Conservation (phyloP, 2,888 invertebrate species). For the Nomada fabriciana region DNA sequence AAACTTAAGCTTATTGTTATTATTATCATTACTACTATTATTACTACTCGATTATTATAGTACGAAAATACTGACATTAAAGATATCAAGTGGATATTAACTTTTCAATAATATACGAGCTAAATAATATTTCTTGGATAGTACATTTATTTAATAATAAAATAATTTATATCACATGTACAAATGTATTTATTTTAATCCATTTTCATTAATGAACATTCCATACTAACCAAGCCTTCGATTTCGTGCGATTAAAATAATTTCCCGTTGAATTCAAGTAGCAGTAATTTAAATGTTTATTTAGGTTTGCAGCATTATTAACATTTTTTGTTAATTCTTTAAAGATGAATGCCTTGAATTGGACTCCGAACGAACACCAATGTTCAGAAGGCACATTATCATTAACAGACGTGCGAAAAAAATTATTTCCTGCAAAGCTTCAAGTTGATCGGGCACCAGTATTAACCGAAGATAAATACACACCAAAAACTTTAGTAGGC, state of each 20-base stretch:
- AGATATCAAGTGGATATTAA: slow-evolving; percentile 45
- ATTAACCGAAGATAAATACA: slow-evolving; percentile 62
- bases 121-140: slow-evolving; percentile 43
- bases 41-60: slow-evolving; percentile 32
- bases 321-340: slow-evolving; percentile 9
- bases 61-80: slow-evolving; percentile 60
- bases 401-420: slow-evolving; percentile 47
- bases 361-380: slow-evolving; percentile 15
- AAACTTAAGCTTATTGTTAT: slow-evolving; percentile 43
- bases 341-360: slow-evolving; percentile 51
- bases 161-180: slow-evolving; percentile 53
- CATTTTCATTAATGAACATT: no score
- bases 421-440: slow-evolving; percentile 47
- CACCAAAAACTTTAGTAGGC: slow-evolving; percentile 69
- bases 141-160: slow-evolving; percentile 56
- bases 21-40: slow-evolving; percentile 51
- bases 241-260: neutral
- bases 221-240: no score
- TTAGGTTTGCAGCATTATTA: neutral
- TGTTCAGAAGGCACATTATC: slow-evolving; percentile 32
- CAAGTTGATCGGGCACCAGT: slow-evolving; percentile 43
- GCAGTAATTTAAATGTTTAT: slow-evolving; percentile 8
- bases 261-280: slow-evolving; percentile 1
- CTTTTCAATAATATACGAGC: slow-evolving; percentile 54
- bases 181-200: slow-evolving; percentile 29